A percentile compares a stretch with the other conserved stretches of the same genome.
phyloP scores from a whole-genome alignment of 2,888 invertebrate genomes.

The Agrochola macilenta region DNA sequence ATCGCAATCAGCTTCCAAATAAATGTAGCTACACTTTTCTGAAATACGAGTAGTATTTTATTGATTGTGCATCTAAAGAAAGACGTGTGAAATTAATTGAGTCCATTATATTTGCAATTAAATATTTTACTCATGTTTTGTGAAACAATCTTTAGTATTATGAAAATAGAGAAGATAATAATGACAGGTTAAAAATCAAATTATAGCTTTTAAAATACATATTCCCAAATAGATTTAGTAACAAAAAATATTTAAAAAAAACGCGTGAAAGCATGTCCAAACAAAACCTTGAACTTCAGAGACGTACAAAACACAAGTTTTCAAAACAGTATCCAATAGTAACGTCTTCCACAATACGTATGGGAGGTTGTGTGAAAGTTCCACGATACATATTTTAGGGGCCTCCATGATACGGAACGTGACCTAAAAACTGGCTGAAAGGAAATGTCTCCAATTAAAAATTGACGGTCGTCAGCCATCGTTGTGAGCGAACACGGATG shows the following conservation, averaged over 20 bases:
- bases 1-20: background rate
- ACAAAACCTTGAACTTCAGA: conserved; percentile 24
- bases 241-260: background rate
- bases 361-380: conserved; percentile 59
- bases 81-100: background rate
- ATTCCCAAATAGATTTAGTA: background rate
- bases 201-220: background rate
- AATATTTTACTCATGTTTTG: background rate
- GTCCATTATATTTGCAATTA: background rate
- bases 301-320: conserved; percentile 32
- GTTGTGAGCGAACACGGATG: conserved; percentile 69
- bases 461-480: conserved; percentile 80
- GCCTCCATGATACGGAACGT: conserved; percentile 69
- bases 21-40: background rate
- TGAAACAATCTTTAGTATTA: too few species aligned
- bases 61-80: background rate
- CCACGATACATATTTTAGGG: conserved; percentile 76
- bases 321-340: conserved; percentile 46
- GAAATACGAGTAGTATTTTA: background rate
- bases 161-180: too few species aligned
- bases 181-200: too few species aligned
- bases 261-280: background rate
- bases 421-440: conserved; percentile 81
- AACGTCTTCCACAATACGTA: conserved; percentile 40
- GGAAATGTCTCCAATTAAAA: conserved; percentile 86